Evolutionary conservation across 2,797 vertebrate genomes (phyloP).

Genomic region (Lates japonicus): DNA sequence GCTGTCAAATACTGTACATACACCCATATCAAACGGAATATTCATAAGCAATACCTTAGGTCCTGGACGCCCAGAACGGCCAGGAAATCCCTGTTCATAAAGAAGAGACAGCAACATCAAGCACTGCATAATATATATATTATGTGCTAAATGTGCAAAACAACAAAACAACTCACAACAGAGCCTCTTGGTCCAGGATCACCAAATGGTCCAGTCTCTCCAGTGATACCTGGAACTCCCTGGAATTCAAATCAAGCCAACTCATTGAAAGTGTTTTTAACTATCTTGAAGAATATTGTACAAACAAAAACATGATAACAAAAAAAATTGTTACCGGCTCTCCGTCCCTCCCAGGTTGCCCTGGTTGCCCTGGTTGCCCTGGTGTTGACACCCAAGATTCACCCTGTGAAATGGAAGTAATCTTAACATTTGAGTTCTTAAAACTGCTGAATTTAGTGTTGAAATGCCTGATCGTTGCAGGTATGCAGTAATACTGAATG

Average conservation of each 20-base stretch:
- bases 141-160: neutral
- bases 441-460: neutral
- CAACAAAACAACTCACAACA: constrained; percentile 25
- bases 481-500: neutral
- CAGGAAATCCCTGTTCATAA: constrained; percentile 59
- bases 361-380: constrained; percentile 47
- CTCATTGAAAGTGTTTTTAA: neutral
- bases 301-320: neutral
- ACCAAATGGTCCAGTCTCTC: constrained; percentile 52
- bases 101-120: constrained; percentile 27
- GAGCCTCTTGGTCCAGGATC: constrained; percentile 45
- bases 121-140: neutral
- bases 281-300: neutral
- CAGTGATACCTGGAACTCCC: constrained; percentile 57
- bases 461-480: neutral
- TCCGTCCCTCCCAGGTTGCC: constrained; percentile 61
- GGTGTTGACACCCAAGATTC: constrained; percentile 32
- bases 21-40: neutral
- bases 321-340: constrained; percentile 44
- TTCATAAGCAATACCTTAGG: constrained; percentile 62
- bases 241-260: constrained; percentile 15
- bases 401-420: constrained; percentile 60
- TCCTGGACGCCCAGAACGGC: constrained; percentile 55
- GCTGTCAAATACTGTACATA: neutral
- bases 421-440: neutral